Percentiles rank a stretch among this genome's conserved stretches.
Conservation (phyloP, 2,888 invertebrate genomes). For the Gonocerus acuteangulatus region DNA sequence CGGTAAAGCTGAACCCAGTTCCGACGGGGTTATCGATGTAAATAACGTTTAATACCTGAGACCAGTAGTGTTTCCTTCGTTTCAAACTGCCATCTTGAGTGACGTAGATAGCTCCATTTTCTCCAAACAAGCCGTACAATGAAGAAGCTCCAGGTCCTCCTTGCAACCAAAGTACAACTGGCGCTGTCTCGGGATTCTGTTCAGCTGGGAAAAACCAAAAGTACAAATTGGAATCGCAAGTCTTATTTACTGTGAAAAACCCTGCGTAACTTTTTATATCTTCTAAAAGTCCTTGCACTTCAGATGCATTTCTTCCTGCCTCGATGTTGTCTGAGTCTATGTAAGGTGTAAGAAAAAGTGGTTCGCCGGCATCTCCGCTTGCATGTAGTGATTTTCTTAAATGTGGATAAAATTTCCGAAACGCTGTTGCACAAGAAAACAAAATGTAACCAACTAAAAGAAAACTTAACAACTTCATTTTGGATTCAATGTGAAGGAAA, state of each 20-base stretch:
- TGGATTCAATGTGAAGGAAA: too few species aligned
- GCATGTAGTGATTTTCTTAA: too few species aligned
- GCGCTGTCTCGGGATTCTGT: slow-evolving; percentile 47
- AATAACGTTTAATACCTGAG: slow-evolving; percentile 65
- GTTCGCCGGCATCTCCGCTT: slow-evolving; percentile 45
- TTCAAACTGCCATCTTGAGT: slow-evolving; percentile 45
- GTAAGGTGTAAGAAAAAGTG: slow-evolving; percentile 67
- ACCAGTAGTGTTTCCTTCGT: slow-evolving; percentile 71
- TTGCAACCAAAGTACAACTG: slow-evolving; percentile 73
- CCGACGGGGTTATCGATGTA: slow-evolving; percentile 92
- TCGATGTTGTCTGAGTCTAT: slow-evolving; percentile 48
- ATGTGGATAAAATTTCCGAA: too few species aligned
- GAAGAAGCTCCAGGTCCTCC: slow-evolving; percentile 79
- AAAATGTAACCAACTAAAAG: too few species aligned
- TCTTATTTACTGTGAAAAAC: slow-evolving; percentile 55
- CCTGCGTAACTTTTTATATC: slow-evolving; percentile 52
- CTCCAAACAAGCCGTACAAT: slow-evolving; percentile 70
- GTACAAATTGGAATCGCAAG: slow-evolving; percentile 47
- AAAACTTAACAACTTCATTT: too few species aligned
- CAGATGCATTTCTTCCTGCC: slow-evolving; percentile 42
- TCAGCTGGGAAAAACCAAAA: slow-evolving; percentile 49
- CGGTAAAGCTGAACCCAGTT: slow-evolving; percentile 85
- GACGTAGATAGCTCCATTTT: slow-evolving; percentile 65
- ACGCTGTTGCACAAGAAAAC: too few species aligned
- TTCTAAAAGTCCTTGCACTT: slow-evolving; percentile 39